A percentile compares a stretch with the other conserved stretches of the same genome.
phyloP scores from a whole-genome alignment of 2,888 invertebrate species.

The Myathropa florea region DNA sequence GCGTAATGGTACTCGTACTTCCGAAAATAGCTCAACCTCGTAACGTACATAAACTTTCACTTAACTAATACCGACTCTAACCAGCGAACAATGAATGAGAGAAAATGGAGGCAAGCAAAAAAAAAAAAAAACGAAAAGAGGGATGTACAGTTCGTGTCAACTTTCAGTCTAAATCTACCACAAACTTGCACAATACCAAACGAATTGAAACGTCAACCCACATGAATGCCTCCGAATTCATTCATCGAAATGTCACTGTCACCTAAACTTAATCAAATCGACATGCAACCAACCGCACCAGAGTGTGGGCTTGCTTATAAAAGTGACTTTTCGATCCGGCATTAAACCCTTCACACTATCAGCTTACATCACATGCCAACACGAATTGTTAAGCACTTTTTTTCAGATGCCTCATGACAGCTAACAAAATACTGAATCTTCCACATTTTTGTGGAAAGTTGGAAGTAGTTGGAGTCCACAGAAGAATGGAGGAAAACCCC shows the following conservation, averaged over 20 bases:
- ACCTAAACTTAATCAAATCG: slow-evolving; percentile 47
- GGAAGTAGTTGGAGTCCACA: background rate
- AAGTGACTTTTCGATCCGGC: slow-evolving; percentile 11
- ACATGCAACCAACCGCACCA: slow-evolving; percentile 37
- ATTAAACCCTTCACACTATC: slow-evolving; percentile 17
- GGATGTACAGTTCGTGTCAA: background rate
- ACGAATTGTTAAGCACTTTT: slow-evolving; percentile 49
- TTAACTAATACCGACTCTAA: background rate
- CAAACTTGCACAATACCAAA: background rate
- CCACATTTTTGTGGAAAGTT: background rate
- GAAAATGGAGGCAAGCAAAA: background rate
- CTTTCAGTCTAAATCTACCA: background rate
- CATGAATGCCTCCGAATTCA: slow-evolving; percentile 14
- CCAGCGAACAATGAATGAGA: background rate
- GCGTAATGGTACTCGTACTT: background rate
- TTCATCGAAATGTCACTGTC: slow-evolving; percentile 48
- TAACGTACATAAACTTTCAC: background rate
- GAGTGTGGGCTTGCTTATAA: background rate
- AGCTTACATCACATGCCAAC: slow-evolving; percentile 33
- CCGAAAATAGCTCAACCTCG: slow-evolving; percentile 5
- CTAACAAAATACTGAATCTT: slow-evolving; percentile 33
- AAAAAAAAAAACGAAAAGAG: background rate
- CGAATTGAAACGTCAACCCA: slow-evolving; percentile 27
- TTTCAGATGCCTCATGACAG: slow-evolving; percentile 47
- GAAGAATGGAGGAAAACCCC: slow-evolving; percentile 10